Percentiles rank a stretch among this genome's conserved stretches.
Conservation (phyloP, 92 coral and sea anemone genomes). For the Palythoa heliodiscus region DNA sequence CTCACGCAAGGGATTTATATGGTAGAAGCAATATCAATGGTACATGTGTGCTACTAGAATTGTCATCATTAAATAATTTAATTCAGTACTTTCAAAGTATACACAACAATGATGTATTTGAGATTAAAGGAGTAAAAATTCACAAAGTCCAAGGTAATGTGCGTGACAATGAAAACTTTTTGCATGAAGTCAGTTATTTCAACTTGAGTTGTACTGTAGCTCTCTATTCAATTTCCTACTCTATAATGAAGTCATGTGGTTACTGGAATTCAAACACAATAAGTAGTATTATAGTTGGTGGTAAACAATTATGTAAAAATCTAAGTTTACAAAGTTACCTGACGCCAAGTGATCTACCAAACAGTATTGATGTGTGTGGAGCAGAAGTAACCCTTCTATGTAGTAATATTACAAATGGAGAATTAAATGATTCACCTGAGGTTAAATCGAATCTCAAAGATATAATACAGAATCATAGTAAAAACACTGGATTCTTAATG, state of each 20-base stretch:
- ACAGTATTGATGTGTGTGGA: conserved; percentile 46
- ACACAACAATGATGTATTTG: conserved; percentile 58
- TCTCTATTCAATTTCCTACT: conserved; percentile 57
- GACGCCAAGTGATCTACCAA: conserved; percentile 48
- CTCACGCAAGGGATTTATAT: conserved; percentile 52
- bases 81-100: conserved; percentile 47
- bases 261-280: conserved; percentile 44
- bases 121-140: conserved; percentile 55
- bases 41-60: conserved; percentile 58
- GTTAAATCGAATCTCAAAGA: conserved; percentile 47
- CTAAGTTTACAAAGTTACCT: conserved; percentile 46
- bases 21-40: conserved; percentile 57
- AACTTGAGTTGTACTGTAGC: conserved; percentile 57
- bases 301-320: conserved; percentile 49
- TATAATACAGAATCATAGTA: conserved; percentile 29
- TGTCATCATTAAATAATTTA: conserved; percentile 45
- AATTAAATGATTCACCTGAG: conserved; percentile 44
- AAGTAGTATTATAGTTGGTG: conserved; percentile 37
- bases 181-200: conserved; percentile 37
- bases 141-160: conserved; percentile 47
- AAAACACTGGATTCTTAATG: conserved; percentile 31
- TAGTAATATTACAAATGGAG: conserved; percentile 44
- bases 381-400: conserved; percentile 33
- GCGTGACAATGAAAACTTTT: conserved; percentile 15
- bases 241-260: conserved; percentile 54